Evolutionary conservation across 1,140 invertebrate species (phyloP), one percentile per base, ranked within the genome.

Genomic region (Drosophila mayri): DNA sequence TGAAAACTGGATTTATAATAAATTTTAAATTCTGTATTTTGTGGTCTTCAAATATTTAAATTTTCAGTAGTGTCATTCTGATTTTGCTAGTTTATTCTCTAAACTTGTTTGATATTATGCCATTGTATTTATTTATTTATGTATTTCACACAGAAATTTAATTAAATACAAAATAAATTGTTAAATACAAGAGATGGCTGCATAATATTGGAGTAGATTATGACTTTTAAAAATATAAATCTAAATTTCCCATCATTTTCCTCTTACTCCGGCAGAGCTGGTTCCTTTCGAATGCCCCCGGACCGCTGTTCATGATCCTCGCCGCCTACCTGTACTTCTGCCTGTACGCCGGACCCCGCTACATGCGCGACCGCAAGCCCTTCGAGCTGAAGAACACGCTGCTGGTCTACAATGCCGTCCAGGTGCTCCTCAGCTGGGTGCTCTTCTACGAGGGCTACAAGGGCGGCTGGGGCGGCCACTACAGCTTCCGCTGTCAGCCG

Each of bases 341-440:
- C 60, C 77, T 93, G 8, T 93, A 93, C 66, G 93, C 94, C 37
- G 97, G 97, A 10, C 97, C 97, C 4, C 94, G 93, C 30, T 96
- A 96, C 73, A 99, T 99, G 98, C 94, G 95, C 68, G 95, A 98
- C 78, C 94, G 96, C 68, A 96, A 97, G 87, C 96, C 98, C 0
- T 98, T 96, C 76, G 94, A 97, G 37, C 93, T 99, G 30, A 97
- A 96, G 76, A 94, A 95, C 60, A 92, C 95, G 0, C 94, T 98
- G 35, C 95, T 97, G 18, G 66, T 96, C 14, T 99, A 99, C 93
- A 98, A 98, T 81, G 94, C 96, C 5, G 93, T 95, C 2, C 96
- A 97, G 93, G 95, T 97, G 18, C 38, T 97, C 2, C 87, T 96
- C 46, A 97, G 96, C 91, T 93, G 95, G 44, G 96, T 95, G 78